Base-by-base conservation (phyloP, 2,888 invertebrate genomes). In the Timandra comae region DNA sequence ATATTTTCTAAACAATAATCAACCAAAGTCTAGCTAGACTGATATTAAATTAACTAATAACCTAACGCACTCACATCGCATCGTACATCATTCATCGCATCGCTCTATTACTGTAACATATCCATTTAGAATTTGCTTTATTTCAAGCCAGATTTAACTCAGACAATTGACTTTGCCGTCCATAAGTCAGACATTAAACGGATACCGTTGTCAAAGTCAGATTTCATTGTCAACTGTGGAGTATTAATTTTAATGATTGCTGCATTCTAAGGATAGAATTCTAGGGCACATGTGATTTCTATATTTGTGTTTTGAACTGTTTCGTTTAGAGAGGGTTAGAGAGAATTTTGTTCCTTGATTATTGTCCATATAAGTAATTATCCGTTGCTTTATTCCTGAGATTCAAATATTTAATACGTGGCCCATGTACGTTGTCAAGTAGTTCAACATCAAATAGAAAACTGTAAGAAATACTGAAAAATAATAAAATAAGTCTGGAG, bases 101-200 rank as follows among this genome's bases (percentile, higher is more conserved):
- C 33, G 30, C 33, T 22, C 29, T 29, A 30, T 12, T 33, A 20
- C 11, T 32, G 19, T 23, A 22, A 26, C 29, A 22, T 19, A 27
- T 31, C 19, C 11, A 16, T 20, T 3, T 3, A 29, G 33, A 26
- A 27, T 34, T 35, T 13, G 38, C 30, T 33, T 77, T 76, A 68
- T 76, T 75, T 59, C 43, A 48, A 49, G 46, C 43, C 76, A 64
- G 65, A 77, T 77, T 72, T 79, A 78, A 73, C 69, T 50, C 60
- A 71, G 68, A 80, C 81, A 81, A 81, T 81, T 80, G 80, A 76
- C 76, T 77, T 62, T 60, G 63, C n/a, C 63, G 60, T 57, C 67
- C 64, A 65, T 74, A 75, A 75, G 73, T 77, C 75, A 75, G 69
- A 77, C 65, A 72, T 73, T 68, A 79, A 81, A 77, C 78, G 77